A percentile compares a stretch with the other conserved stretches of the same genome.
These are phyloP conservation scores for Nothoprocta pentlandii DNA, from an alignment of 2,113 vertebrate species.

Conservation along the genomic window DNA sequence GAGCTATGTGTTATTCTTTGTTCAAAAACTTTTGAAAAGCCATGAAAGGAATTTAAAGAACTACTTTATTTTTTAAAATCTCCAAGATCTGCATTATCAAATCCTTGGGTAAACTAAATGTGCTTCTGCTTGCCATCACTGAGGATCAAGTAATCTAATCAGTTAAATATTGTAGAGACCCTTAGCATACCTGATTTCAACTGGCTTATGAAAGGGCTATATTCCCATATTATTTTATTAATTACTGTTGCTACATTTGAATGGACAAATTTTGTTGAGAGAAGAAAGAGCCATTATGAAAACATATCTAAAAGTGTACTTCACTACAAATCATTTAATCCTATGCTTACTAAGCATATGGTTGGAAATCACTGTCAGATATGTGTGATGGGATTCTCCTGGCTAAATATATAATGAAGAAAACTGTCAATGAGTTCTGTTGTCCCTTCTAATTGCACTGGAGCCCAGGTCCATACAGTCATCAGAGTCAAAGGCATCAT, in stretches of 20 bases:
- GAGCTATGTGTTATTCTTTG: neutral
- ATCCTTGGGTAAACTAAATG: neutral
- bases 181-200: neutral
- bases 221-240: neutral
- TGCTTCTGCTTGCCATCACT: neutral
- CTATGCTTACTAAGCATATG: neutral
- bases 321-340: neutral
- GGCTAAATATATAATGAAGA: neutral
- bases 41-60: neutral
- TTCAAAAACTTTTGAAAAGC: neutral
- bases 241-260: neutral
- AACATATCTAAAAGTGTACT: neutral
- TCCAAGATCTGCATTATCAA: neutral
- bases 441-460: neutral
- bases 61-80: neutral
- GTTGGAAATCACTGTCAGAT: neutral
- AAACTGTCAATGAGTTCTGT: neutral
- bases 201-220: neutral
- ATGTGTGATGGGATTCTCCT: neutral
- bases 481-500: neutral
- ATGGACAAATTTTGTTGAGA: neutral
- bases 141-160: neutral
- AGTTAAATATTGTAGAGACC: neutral
- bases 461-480: neutral
- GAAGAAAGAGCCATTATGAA: fast-evolving